Percentiles rank a stretch among this genome's conserved stretches.
Conservation (phyloP, 2,888 invertebrate genomes). For the Prosopocoilus inquinatus region DNA sequence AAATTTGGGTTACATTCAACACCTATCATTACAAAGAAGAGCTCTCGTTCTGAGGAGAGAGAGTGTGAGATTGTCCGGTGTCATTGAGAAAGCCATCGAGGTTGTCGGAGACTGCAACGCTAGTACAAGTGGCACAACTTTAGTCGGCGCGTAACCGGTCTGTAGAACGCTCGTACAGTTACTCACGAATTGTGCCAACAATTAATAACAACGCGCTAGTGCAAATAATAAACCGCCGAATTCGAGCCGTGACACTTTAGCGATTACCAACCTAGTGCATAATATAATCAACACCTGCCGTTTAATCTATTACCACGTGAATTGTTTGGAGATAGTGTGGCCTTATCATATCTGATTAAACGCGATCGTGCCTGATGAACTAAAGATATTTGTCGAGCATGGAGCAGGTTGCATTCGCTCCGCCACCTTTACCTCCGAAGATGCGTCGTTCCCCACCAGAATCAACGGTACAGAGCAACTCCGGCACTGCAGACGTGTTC, state of each 20-base stretch:
- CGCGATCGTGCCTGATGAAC: background rate
- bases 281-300: too few relatives aligned
- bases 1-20: background rate
- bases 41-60: conserved; percentile 31
- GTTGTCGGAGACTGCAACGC: conserved; percentile 37
- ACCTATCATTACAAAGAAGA: background rate
- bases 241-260: too few relatives aligned
- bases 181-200: conserved; percentile 32
- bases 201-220: conserved; percentile 14
- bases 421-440: conserved; percentile 60
- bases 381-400: conserved; percentile 40
- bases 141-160: conserved; percentile 33
- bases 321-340: too few relatives aligned
- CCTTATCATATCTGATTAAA: background rate
- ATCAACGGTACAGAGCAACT: conserved; percentile 53
- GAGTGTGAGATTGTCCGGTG: conserved; percentile 38
- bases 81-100: conserved; percentile 39
- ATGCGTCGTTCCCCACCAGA: conserved; percentile 42
- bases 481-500: conserved; percentile 39
- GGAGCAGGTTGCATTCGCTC: conserved; percentile 58
- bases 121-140: conserved; percentile 39
- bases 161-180: conserved; percentile 34
- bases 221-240: too few relatives aligned
- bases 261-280: too few relatives aligned
- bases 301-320: too few relatives aligned